Base-by-base conservation (phyloP, 2,113 vertebrate genomes). In the Pluvialis apricaria region DNA sequence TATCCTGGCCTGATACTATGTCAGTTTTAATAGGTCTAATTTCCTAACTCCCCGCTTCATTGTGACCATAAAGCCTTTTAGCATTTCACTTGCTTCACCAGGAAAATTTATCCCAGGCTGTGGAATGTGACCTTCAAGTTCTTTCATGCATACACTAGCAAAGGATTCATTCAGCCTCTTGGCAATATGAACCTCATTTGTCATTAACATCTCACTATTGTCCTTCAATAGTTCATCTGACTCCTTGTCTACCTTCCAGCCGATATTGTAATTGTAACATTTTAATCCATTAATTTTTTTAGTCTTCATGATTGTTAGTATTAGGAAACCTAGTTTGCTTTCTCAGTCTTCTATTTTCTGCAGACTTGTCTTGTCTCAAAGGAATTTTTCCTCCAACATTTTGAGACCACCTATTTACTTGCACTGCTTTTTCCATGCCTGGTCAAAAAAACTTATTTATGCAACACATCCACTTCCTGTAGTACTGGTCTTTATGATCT, bases 71-170 rank as follows among this genome's bases (percentile, higher is more conserved):
- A 95, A 91, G 80, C 26, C 54, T 95, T 92, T 93, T 95, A 91
- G 52, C 70, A 94, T 95, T 94, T 94, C 51, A 65, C 51, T 95
- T 91, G 32, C 51, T 94, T 96, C 70, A 76, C 52, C 11, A 34
- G 52, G 49, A 95, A 86, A 93, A 96, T 90, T 84, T 95, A 96
- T 95, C 94, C 84, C 22, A 86, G 52, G 32, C 71, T 75, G n/a
- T 73, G 88, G 89, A 94, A 95, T 65, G 75, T 87, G 90, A 96
- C 94, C 95, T 97, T 96, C 91, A 95, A 47, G 58, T 73, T 94
- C 73, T 80, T 80, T 94, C 72, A 79, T 87, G 77, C 86, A 82
- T 85, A 66, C 34, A 44, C 34, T 85, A 86, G 51, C 8, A 58
- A 76, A 91, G 77, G 65, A 95, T 91, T 94, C 91, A 54, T 91